Evolutionary conservation across 2,888 invertebrate species (phyloP).

Genomic region (Mellilla xanthometata): DNA sequence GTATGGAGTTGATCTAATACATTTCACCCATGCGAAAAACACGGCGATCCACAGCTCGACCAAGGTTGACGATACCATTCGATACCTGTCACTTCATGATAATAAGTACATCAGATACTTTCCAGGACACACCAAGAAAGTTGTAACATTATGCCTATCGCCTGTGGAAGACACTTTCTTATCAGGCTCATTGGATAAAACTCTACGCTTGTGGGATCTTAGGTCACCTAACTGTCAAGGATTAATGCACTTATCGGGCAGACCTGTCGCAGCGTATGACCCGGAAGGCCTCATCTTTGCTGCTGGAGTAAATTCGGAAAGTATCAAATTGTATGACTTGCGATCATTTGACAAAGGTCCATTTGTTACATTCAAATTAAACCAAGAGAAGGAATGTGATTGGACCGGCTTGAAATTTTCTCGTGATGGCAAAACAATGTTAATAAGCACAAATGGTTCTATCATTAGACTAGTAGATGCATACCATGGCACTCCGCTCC

Average conservation of each 20-base stretch:
- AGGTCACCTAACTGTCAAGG: constrained; percentile 99
- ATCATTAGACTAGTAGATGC: constrained; percentile 97
- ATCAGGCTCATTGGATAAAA: constrained; percentile 98
- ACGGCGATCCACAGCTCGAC: constrained; percentile 99
- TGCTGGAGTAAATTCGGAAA: constrained; percentile 98
- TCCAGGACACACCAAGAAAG: constrained; percentile 97
- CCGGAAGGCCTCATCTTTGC: constrained; percentile 99
- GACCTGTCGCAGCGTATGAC: constrained; percentile 99
- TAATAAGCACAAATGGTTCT: constrained; percentile 98
- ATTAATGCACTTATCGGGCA: constrained; percentile 96
- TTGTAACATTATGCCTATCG: constrained; percentile 98
- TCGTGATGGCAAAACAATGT: constrained; percentile 97
- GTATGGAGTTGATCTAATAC: constrained; percentile 99
- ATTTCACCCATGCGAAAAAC: constrained; percentile 99
- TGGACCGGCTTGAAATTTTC: constrained; percentile 99
- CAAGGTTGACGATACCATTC: constrained; percentile 99
- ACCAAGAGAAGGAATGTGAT: constrained; percentile 98
- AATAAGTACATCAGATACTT: constrained; percentile 99
- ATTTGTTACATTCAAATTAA: constrained; percentile 97
- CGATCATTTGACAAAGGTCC: constrained; percentile 99
- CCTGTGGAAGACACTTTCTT: constrained; percentile 99
- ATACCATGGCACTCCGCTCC: constrained; percentile 97
- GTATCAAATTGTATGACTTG: constrained; percentile 98
- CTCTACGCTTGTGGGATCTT: constrained; percentile 97
- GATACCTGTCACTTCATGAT: constrained; percentile 98